Evolutionary conservation across 2,888 invertebrate species (phyloP), one percentile per base, ranked within the genome.

Genomic region (Physocephala rufipes): DNA sequence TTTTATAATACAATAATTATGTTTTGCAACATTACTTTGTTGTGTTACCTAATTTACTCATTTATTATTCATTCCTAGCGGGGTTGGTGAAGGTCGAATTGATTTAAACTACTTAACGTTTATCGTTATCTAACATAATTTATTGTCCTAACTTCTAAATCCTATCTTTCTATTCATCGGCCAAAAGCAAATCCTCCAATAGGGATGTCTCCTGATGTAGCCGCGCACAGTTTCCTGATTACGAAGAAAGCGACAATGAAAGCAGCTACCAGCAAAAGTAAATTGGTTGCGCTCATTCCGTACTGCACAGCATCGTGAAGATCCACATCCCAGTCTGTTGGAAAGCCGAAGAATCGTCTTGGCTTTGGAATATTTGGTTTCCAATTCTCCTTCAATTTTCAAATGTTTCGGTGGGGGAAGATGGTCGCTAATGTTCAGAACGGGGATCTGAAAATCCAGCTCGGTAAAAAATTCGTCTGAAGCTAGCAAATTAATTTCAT

Each of bases 241-340:
- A 53, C 53, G 53, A 53, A 5, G 53, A 53, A 53, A 21, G 53
- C 53, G 53, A 53, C 21, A 24, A 53, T 53, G 2, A 21, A 2
- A 3, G 24, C 53, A 19, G 53, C 53, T 55, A 55, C 53, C 53
- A 55, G 53, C 53, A 55, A 55, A 21, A 55, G 3, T 55, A 55
- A 19, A 55, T 55, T 55, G 13, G 53, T 55, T 21, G 21, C 53
- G 53, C 53, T 55, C 53, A 55, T 55, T 55, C 53, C 53, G n/a
- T 53, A 53, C 1, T 53, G 53, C 19, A 53, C 21, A 21, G 21
- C 53, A 21, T 55, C 53, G 21, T 55, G 19, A 21, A 21, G 13
- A 21, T 55, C 53, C 12, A 21, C 21, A 21, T 55, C 53, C 53
- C 53, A 55, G 21, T 55, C 19, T 21, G 13, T 55, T 21, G 53